Evolutionary conservation across 2,888 invertebrate genomes (phyloP), one percentile per base, ranked within the genome.

Genomic region (Watsonalla cultraria): DNA sequence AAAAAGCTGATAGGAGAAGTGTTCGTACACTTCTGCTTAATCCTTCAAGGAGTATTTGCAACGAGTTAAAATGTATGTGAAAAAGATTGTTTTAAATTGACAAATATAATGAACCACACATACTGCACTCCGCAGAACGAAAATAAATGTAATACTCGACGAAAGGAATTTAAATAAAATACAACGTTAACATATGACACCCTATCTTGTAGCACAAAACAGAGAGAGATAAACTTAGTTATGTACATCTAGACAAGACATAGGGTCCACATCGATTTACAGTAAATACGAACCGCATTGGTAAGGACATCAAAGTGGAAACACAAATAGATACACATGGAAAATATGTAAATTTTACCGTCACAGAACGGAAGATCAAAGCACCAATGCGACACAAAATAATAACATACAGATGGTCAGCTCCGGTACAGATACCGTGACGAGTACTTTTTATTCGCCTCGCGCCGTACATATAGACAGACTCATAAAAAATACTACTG

Each of bases 281-380:
- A 53, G 60, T 62, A 64, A 70, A 76, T 71, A 69, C 69, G 63
- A 75, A 73, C 74, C 77, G 61, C 80, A 75, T 73, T 70, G 75
- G 70, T 78, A 80, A 78, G 78, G 74, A 87, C 84, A 87, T 89
- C 89, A 89, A 90, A 90, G 87, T 72, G 71, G 70, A 66, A 77
- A 78, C 59, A 71, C 78, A 82, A 86, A 89, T 82, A 80, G 77
- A 78, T 75, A 77, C 69, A 64, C 62, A 67, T 65, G 67, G 79
- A 77, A 84, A 82, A 84, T 89, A 90, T 90, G 90, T 89, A 88
- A 90, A 90, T 90, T 85, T 76, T 84, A 86, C 87, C 82, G 76
- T 79, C 76, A 70, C 75, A 62, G 70, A 72, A 75, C 70, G 68
- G 63, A 66, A 84, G 85, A 90, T 90, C 89, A 90, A 89, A 90